Base-by-base conservation (phyloP, 2,888 invertebrate species). In the Salpingus planirostris region DNA sequence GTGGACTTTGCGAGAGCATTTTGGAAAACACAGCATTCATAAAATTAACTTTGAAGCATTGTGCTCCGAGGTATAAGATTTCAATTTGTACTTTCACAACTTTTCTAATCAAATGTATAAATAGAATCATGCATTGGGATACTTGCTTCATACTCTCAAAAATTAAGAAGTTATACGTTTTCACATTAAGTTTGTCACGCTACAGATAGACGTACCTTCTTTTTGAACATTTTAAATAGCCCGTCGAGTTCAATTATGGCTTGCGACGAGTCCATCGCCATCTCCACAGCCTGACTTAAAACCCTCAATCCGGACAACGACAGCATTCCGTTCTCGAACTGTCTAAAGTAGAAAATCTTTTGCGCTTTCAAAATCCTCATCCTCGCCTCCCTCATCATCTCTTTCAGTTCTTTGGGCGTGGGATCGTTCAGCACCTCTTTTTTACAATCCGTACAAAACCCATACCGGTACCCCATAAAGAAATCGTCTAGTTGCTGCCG, bases 261-360 rank as follows among this genome's bases (percentile, higher is more conserved):
- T 1, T 67, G 65, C 5, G 66, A 59, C 3, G 65, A 63, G 33
- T 73, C 72, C 1, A 69, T 66, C 0, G 71, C 70, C 1, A 65
- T 62, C 23, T 73, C 73, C 1, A 71, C 67, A 0, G 69, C 67
- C 32, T 74, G 74, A 3, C 71, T 68, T 10, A 78, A 52, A 1
- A 68, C 60, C 26, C 70, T 58, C 1, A 76, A 70, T 1, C 73
- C 73, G 3, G 74, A 70, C 33, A 73, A 69, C 26, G 74, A 71
- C 36, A 78, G 63, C 58, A 76, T 70, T 0, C 78, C 78, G 33
- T 73, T 72, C 45, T 76, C 76, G 44, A 71, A 76, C 50, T 78
- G 78, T 1, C 74, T 61, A 71, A 75, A 75, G 44, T 73, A 76
- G 0, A 74, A 74, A 44, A 76, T 75, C 59, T 75, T 76, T 52